These are phyloP conservation scores for Anolis sagrei DNA, from an alignment of 2,113 vertebrate genomes.

Conservation along the genomic window DNA sequence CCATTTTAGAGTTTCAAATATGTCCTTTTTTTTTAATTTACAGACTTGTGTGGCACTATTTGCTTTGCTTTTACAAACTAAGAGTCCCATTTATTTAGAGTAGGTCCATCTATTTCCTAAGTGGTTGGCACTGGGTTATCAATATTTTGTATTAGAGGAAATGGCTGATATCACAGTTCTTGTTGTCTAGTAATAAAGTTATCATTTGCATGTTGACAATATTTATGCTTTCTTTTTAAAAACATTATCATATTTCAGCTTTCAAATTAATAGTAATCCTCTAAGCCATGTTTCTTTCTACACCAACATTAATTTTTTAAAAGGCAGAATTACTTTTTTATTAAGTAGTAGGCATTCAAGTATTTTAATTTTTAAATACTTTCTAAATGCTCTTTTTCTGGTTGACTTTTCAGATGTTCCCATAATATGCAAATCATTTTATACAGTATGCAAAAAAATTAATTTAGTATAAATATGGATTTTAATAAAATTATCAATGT, in stretches of 20 bases:
- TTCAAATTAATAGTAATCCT: constrained; percentile 65
- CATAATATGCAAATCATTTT: constrained; percentile 78
- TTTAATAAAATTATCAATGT: constrained; percentile 82
- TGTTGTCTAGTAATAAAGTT: constrained; percentile 68
- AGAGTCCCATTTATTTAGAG: background rate
- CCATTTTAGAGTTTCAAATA: background rate
- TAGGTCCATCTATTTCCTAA: background rate
- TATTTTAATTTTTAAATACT: constrained; percentile 75
- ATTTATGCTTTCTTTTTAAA: constrained; percentile 69
- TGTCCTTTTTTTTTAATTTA: background rate
- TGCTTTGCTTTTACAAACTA: too few species aligned
- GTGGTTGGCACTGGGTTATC: too few species aligned
- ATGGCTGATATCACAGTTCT: constrained; percentile 67
- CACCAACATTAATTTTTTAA: constrained; percentile 62
- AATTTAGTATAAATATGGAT: constrained; percentile 79
- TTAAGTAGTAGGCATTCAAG: constrained; percentile 73
- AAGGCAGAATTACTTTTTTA: constrained; percentile 58
- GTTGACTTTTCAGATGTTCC: constrained; percentile 73
- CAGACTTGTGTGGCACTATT: too few species aligned
- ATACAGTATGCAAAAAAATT: constrained; percentile 77
- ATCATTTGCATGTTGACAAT: constrained; percentile 65
- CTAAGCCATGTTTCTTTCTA: constrained; percentile 68
- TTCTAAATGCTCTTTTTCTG: constrained; percentile 72
- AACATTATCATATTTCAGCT: constrained; percentile 60
- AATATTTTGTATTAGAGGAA: background rate